These are phyloP conservation scores for Molorchus minor DNA, from an alignment of 2,888 invertebrate species.

Conservation along the genomic window DNA sequence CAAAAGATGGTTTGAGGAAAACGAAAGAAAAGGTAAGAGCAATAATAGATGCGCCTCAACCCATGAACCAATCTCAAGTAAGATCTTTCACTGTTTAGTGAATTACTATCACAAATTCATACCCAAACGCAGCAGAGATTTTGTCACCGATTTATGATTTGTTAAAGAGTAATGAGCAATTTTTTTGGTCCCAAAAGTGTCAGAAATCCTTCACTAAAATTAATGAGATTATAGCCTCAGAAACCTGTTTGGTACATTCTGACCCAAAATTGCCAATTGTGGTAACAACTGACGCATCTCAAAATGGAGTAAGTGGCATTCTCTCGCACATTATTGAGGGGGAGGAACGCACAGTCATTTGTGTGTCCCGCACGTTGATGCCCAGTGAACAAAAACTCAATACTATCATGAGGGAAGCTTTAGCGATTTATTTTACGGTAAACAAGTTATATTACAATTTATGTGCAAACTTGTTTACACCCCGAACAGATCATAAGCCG, in stretches of 20 bases:
- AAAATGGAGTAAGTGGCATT: constrained; percentile 29
- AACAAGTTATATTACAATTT: constrained; percentile 30
- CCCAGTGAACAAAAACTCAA: constrained; percentile 30
- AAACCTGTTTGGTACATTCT: constrained; percentile 35
- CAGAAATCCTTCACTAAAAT: constrained; percentile 31
- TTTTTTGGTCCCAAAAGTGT: constrained; percentile 34
- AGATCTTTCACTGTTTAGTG: constrained; percentile 24
- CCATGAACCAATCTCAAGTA: constrained; percentile 24
- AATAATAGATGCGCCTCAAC: constrained; percentile 32
- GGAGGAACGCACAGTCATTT: constrained; percentile 29
- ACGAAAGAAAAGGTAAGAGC: constrained; percentile 34
- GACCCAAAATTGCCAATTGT: constrained; percentile 34
- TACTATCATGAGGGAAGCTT: constrained; percentile 31
- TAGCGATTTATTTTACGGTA: constrained; percentile 31
- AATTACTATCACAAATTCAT: constrained; percentile 36
- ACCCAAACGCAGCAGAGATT: constrained; percentile 22
- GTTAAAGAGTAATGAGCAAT: constrained; percentile 30
- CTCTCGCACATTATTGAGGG: constrained; percentile 29
- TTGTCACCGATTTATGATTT: constrained; percentile 32
- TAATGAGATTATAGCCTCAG: constrained; percentile 31
- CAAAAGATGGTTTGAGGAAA: constrained; percentile 36
- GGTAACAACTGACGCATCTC: constrained; percentile 31
- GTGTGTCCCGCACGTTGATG: constrained; percentile 33
- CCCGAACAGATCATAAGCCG: constrained; percentile 27
- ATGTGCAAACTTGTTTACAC: constrained; percentile 24